Evolutionary conservation across 2,888 invertebrate species (phyloP).

Genomic region (Cabera pusaria): DNA sequence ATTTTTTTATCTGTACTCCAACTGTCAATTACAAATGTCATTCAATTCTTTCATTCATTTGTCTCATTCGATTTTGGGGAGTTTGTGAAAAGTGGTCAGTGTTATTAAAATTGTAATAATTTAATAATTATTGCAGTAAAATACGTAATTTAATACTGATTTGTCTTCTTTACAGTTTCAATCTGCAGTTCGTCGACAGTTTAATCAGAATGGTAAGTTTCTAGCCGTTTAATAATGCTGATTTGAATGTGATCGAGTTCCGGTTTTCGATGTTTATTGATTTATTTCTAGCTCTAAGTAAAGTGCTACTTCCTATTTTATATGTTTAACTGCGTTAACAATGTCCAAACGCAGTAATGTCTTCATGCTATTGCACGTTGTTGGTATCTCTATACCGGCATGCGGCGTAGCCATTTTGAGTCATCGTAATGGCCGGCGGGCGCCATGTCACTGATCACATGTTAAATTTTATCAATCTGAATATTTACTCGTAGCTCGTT

Average conservation of each 20-base stretch:
- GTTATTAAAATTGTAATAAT: background rate
- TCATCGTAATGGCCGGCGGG: constrained; percentile 55
- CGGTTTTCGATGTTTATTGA: background rate
- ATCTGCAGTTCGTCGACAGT: constrained; percentile 17
- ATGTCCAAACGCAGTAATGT: background rate
- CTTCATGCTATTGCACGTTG: background rate
- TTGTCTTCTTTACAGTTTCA: constrained; percentile 9
- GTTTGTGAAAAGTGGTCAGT: background rate
- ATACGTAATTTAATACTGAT: background rate
- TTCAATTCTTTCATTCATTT: background rate
- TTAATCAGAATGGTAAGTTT: constrained; percentile 15
- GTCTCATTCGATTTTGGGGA: background rate
- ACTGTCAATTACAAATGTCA: constrained; percentile 1
- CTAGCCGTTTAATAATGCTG: background rate
- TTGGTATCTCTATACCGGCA: constrained; percentile 45
- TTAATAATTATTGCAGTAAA: background rate
- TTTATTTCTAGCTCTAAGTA: background rate
- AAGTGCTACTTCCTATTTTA: background rate
- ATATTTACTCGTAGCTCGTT: constrained; percentile 2
- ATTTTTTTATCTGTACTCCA: too few relatives aligned
- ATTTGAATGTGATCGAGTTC: constrained; percentile 7
- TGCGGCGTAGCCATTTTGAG: constrained; percentile 73
- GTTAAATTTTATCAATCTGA: constrained; percentile 32
- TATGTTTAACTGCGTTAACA: background rate
- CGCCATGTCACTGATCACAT: constrained; percentile 73